Evolutionary conservation across 2,888 invertebrate genomes (phyloP).

Genomic region (Myopa testacea): DNA sequence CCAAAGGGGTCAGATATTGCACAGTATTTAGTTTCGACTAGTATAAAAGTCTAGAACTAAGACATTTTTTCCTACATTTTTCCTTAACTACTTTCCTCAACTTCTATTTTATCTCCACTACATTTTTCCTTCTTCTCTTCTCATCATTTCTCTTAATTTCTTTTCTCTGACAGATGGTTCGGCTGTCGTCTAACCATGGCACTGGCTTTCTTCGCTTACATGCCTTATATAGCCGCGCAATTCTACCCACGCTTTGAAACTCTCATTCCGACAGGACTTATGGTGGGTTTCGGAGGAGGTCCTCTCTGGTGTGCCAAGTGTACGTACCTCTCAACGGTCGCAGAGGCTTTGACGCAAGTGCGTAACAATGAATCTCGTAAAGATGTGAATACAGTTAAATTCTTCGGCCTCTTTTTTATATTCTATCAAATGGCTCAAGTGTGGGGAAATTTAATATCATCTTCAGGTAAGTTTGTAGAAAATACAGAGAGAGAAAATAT

Average conservation of each 20-base stretch:
- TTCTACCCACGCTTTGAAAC: conserved; percentile 89
- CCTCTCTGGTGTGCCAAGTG: conserved; percentile 97
- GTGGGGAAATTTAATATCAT: conserved; percentile 92
- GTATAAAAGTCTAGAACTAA: no score
- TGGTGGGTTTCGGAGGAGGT: conserved; percentile 80
- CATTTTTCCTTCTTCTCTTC: no score
- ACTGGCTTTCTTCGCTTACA: conserved; percentile 86
- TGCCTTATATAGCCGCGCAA: conserved; percentile 91
- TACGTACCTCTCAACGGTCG: conserved; percentile 87
- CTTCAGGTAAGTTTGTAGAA: conserved; percentile 72
- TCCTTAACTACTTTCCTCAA: no score
- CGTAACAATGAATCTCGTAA: conserved; percentile 73
- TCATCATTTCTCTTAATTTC: neutral
- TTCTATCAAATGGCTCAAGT: conserved; percentile 96
- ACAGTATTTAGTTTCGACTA: no score
- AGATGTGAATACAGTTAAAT: conserved; percentile 87
- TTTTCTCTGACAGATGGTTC: conserved; percentile 74
- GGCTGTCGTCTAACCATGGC: conserved; percentile 93
- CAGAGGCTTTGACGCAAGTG: conserved; percentile 80
- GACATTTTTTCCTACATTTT: no score
- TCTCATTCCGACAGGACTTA: conserved; percentile 77
- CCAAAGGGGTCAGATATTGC: no score
- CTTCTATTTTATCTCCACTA: no score
- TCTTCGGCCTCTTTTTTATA: conserved; percentile 96
- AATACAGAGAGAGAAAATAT: neutral